These are phyloP conservation scores for Lithophane semibrunnea DNA, from an alignment of 2,888 invertebrate genomes.

Conservation along the genomic window DNA sequence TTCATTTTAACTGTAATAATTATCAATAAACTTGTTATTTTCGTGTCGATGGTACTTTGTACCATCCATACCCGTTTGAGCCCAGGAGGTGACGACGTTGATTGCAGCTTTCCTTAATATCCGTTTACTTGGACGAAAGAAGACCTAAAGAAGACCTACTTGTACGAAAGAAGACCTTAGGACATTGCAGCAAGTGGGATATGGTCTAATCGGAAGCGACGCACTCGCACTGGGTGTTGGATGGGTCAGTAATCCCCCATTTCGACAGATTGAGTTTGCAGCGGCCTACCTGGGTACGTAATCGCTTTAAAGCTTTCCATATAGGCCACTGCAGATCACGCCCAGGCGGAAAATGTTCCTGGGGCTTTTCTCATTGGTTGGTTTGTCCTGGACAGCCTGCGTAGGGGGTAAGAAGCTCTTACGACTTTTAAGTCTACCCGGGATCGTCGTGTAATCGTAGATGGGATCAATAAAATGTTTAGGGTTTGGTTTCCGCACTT, in stretches of 20 bases:
- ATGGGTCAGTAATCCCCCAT: background rate
- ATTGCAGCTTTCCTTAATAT: too few relatives aligned
- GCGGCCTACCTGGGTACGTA: background rate
- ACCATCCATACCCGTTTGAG: background rate
- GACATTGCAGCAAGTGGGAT: background rate
- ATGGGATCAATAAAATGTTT: too few relatives aligned
- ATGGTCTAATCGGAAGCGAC: background rate
- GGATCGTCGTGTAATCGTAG: background rate
- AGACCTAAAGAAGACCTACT: background rate
- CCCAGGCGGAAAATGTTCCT: background rate
- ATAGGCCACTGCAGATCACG: background rate
- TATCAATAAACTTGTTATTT: background rate
- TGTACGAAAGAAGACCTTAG: background rate
- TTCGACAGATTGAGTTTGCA: background rate
- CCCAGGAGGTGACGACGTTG: too few relatives aligned
- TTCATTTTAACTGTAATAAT: conserved; percentile 11
- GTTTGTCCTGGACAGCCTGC: background rate
- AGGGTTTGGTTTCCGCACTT: too few relatives aligned
- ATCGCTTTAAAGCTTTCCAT: background rate
- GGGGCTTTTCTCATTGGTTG: background rate
- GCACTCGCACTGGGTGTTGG: background rate
- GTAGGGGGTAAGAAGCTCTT: background rate
- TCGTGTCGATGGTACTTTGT: background rate
- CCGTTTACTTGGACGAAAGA: background rate
- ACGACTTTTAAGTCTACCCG: background rate